Conservation (phyloP, 2,797 vertebrate species). For the Toxotes lorentzi region DNA sequence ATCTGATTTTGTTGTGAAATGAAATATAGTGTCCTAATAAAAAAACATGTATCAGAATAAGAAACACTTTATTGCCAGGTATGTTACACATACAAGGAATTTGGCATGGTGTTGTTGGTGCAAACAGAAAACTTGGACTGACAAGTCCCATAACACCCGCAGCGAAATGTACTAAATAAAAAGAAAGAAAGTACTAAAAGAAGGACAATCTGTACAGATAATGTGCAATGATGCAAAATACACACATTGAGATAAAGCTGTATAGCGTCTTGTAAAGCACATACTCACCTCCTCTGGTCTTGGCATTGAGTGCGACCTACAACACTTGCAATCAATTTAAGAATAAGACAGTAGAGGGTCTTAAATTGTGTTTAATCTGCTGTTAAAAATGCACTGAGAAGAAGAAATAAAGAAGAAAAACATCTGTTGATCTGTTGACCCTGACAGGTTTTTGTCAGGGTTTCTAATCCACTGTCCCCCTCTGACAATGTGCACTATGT, state of each 20-base stretch:
- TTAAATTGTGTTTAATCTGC: neutral
- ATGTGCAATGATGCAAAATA: too few species aligned
- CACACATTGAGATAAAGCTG: too few species aligned
- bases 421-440: neutral
- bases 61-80: too few species aligned
- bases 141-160: too few species aligned
- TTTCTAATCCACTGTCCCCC: too few species aligned
- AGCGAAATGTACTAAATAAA: too few species aligned
- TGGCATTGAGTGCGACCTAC: neutral
- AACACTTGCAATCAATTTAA: neutral
- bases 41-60: neutral
- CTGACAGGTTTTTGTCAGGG: neutral
- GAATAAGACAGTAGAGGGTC: neutral
- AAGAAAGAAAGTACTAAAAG: too few species aligned
- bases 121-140: too few species aligned
- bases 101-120: too few species aligned
- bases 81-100: too few species aligned
- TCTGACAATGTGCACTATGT: neutral
- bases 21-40: neutral
- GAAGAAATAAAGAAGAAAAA: neutral
- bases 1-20: neutral
- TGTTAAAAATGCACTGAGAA: conserved; percentile 1
- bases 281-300: neutral
- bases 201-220: too few species aligned
- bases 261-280: neutral